Evolutionary conservation across 2,888 invertebrate genomes (phyloP).

Genomic region (Crepidodera aurea): DNA sequence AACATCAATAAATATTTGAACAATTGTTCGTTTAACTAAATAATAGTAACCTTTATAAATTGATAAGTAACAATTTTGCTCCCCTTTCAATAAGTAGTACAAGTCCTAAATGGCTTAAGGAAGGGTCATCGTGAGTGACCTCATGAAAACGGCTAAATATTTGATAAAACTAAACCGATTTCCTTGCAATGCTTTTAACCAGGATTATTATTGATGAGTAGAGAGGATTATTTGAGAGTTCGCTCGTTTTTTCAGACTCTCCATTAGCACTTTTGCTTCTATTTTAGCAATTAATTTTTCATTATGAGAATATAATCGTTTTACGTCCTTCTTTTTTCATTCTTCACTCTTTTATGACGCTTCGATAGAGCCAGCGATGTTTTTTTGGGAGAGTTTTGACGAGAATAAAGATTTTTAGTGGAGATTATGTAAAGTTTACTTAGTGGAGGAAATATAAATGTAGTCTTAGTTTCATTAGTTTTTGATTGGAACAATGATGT

Average conservation of each 20-base stretch:
- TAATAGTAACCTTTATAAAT: too few species aligned
- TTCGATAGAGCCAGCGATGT: neutral
- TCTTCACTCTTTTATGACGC: conserved; percentile 7
- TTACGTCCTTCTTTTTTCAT: neutral
- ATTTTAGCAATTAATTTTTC: conserved; percentile 45
- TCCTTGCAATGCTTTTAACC: conserved; percentile 56
- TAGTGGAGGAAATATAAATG: neutral
- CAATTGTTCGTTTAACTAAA: too few species aligned
- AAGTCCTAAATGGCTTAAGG: conserved; percentile 6
- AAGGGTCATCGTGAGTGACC: conserved; percentile 49
- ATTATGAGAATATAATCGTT: conserved; percentile 32
- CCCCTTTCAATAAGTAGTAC: neutral
- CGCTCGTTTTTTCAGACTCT: conserved; percentile 40
- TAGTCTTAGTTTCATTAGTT: neutral
- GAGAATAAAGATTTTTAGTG: neutral
- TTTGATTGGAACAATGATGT: neutral
- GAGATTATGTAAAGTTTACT: conserved; percentile 2
- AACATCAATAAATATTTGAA: too few species aligned
- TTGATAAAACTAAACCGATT: conserved; percentile 59
- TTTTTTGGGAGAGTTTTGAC: neutral
- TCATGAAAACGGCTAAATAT: conserved; percentile 55
- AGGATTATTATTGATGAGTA: conserved; percentile 56
- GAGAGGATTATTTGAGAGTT: conserved; percentile 47
- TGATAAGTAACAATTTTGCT: too few species aligned
- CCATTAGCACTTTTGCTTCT: conserved; percentile 44